Evolutionary conservation across 2,888 invertebrate genomes (phyloP).

Genomic region (Leptopterna dolabrata): DNA sequence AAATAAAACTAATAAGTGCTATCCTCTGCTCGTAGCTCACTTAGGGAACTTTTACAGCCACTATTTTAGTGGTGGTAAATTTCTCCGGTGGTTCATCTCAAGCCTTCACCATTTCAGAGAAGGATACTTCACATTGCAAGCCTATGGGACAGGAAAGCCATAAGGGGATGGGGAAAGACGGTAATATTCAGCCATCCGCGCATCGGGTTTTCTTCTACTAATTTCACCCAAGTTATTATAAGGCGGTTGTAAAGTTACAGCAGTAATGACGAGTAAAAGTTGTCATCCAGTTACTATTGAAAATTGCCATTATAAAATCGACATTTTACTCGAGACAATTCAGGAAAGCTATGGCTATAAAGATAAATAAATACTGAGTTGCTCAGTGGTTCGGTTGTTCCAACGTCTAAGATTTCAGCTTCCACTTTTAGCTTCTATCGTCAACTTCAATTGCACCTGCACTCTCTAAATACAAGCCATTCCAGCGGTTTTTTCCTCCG

Average conservation of each 20-base stretch:
- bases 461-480: no score
- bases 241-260: no score
- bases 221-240: background rate
- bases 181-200: background rate
- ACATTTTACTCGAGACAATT: background rate
- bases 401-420: no score
- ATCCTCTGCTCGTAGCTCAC: background rate
- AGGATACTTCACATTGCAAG: no score
- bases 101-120: background rate
- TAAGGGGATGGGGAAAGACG: background rate
- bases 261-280: background rate
- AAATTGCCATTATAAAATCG: background rate
- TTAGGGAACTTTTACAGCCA: slow-evolving; percentile 2
- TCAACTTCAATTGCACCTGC: no score
- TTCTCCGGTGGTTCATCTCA: background rate
- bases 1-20: slow-evolving; percentile 21
- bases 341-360: no score
- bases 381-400: no score
- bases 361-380: no score
- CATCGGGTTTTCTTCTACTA: background rate
- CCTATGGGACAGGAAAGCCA: background rate
- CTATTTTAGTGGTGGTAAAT: slow-evolving; percentile 2
- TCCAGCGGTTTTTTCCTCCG: no score
- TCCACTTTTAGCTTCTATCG: no score
- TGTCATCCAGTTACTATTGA: background rate